These are phyloP conservation scores for Rhea pennata DNA, from an alignment of 2,113 vertebrate genomes.

Conservation along the genomic window DNA sequence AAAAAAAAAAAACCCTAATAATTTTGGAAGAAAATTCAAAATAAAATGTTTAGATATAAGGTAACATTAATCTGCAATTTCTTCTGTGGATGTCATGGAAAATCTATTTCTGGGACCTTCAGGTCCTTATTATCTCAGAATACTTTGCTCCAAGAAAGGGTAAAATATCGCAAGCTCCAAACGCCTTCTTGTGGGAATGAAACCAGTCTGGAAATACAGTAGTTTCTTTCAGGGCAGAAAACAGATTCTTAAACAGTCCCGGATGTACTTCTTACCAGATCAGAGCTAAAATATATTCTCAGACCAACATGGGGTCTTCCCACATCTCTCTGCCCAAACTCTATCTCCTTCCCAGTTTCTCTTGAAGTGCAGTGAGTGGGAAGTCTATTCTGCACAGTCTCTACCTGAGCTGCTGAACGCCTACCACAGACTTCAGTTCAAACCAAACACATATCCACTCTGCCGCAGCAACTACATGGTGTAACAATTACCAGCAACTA, in stretches of 20 bases:
- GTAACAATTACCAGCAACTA: neutral
- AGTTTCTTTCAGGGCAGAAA: neutral
- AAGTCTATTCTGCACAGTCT: neutral
- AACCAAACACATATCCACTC: neutral
- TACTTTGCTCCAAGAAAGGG: neutral
- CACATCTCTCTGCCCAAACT: rapidly evolving
- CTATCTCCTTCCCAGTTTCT: neutral
- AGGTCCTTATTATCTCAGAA: neutral
- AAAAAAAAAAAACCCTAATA: neutral
- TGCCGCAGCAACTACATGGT: rapidly evolving
- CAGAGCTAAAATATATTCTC: neutral
- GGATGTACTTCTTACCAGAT: neutral
- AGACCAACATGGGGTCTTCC: neutral
- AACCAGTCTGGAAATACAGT: neutral
- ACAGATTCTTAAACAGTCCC: neutral
- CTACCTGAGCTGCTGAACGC: neutral
- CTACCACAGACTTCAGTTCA: rapidly evolving
- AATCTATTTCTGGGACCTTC: neutral
- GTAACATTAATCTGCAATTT: neutral
- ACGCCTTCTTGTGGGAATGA: neutral
- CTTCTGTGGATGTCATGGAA: neutral
- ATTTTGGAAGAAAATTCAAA: neutral
- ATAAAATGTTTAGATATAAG: neutral
- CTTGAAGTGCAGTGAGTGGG: too few relatives aligned
- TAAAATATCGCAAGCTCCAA: neutral